A percentile compares a stretch with the other conserved stretches of the same genome.
These are phyloP conservation scores for Steinernema khuongi DNA, from an alignment of 1,140 invertebrate genomes.

Conservation along the genomic window DNA sequence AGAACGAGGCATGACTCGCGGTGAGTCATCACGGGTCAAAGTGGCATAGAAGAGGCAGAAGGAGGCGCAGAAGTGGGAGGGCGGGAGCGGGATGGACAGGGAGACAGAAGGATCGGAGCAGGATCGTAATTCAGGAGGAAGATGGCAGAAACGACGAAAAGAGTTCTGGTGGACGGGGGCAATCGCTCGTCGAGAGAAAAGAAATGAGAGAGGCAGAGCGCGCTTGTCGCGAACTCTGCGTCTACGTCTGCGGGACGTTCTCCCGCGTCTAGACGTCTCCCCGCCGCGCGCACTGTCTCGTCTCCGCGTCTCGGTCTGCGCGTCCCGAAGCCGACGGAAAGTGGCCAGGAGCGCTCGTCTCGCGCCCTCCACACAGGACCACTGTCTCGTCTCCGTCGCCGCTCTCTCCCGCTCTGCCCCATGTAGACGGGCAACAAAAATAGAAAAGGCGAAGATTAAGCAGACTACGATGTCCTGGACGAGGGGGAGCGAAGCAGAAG, in stretches of 20 bases:
- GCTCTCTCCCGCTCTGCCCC: neutral
- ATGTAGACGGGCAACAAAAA: neutral
- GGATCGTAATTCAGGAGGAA: neutral
- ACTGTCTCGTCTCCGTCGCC: neutral
- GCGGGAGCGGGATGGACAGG: neutral
- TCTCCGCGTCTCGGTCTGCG: neutral
- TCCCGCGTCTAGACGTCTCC: neutral
- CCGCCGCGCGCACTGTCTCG: neutral
- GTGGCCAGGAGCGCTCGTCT: neutral
- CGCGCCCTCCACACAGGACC: neutral
- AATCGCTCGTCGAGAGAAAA: conserved; percentile 16
- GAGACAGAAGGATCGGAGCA: neutral
- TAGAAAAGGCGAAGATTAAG: conserved; percentile 10
- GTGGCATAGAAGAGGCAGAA: too few species aligned
- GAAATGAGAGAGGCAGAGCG: conserved; percentile 14
- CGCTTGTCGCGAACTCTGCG: conserved; percentile 11
- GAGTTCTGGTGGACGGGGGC: conserved; percentile 13
- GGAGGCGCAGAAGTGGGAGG: too few species aligned
- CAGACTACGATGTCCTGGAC: neutral
- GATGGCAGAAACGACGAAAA: conserved; percentile 1
- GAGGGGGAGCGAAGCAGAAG: neutral
- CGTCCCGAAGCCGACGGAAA: neutral
- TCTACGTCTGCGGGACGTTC: neutral
- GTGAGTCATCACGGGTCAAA: too few species aligned
- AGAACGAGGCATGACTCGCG: too few species aligned